Base-by-base conservation (phyloP, 2,797 vertebrate species). In the Micropoecilia bifurca region DNA sequence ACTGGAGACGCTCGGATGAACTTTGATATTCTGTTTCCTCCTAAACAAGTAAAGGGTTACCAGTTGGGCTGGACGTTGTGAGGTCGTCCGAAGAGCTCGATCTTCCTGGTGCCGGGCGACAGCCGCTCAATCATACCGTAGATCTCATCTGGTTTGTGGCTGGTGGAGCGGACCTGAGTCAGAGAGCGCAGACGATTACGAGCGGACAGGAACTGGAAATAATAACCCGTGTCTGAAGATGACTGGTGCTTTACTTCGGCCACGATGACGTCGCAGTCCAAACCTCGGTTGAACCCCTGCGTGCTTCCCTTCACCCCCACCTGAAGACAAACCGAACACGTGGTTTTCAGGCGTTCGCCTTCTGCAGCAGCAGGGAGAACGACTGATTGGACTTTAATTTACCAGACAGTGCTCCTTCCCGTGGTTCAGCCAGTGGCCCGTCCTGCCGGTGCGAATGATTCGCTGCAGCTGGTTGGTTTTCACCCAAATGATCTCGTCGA, bases 81-180 rank as follows among this genome's bases (percentile, higher is more conserved):
- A 14, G 97, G 97, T 73, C 98, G 94, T 13, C 97, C 97, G 50
- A 98, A 99, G 68, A 99, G 94, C 85, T 98, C 98, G 4, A 99
- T 98, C 93, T 99, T 98, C 61, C 97, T 95, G 75, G 97, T 98
- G n/a, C 98, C 98, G 0, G 97, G 97, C 0, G 97, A 98, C 0
- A 98, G 95, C 72, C 97, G 96, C 90, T 99, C 98, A 0, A 99
- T 99, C 97, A 98, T 99, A n/a, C 98, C 98, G 36, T 98, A 98
- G 89, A 99, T 99, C 91, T 99, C 97, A 45, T 98, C 97, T 13
- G 98, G 98, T 88, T 99, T 99, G 91, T 99, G 98, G 89, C 97
- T 99, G 66, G 97, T 99, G 79, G 98, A 99, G 81, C 97, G 97
- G 48, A 99, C 97, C 97, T 98, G 85, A 20, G 50, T 20, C 47